Evolutionary conservation across 2,888 invertebrate species (phyloP).

Genomic region (Platycnemis pennipes): DNA sequence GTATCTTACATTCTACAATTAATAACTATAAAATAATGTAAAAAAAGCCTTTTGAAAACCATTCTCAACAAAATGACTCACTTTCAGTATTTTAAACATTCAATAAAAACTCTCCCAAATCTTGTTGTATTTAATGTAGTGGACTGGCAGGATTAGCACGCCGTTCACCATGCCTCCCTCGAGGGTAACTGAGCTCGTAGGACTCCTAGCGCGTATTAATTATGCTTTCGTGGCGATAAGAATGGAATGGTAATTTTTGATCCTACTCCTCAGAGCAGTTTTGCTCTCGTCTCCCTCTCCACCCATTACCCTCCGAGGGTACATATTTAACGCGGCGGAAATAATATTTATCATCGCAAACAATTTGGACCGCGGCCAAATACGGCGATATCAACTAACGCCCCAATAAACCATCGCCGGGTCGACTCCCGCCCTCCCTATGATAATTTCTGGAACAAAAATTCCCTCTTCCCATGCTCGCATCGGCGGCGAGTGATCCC

Average conservation of each 20-base stretch:
- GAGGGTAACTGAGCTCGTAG: background rate
- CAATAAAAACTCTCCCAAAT: background rate
- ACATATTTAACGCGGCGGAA: constrained; percentile 66
- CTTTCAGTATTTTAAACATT: background rate
- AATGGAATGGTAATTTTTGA: constrained; percentile 58
- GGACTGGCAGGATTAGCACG: background rate
- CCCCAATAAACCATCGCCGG: constrained; percentile 48
- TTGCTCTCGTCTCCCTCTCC: constrained; percentile 14
- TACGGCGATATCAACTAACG: constrained; percentile 60
- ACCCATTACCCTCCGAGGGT: constrained; percentile 19
- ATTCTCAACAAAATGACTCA: background rate
- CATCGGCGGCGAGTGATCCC: constrained; percentile 15
- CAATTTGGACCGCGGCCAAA: constrained; percentile 56
- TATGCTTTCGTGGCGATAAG: constrained; percentile 36
- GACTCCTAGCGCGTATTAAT: background rate
- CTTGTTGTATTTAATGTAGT: constrained; percentile 37
- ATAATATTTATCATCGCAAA: constrained; percentile 61
- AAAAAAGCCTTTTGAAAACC: background rate
- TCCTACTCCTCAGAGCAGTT: background rate
- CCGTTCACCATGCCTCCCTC: background rate
- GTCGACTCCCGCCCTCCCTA: background rate
- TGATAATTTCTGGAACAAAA: constrained; percentile 24
- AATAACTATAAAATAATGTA: no score
- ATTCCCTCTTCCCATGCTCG: background rate
- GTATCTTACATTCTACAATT: no score